Percentiles rank a stretch among this genome's conserved stretches.
These are phyloP conservation scores for Pristionchus entomophagus DNA, from an alignment of 2,888 invertebrate genomes.

Conservation along the genomic window DNA sequence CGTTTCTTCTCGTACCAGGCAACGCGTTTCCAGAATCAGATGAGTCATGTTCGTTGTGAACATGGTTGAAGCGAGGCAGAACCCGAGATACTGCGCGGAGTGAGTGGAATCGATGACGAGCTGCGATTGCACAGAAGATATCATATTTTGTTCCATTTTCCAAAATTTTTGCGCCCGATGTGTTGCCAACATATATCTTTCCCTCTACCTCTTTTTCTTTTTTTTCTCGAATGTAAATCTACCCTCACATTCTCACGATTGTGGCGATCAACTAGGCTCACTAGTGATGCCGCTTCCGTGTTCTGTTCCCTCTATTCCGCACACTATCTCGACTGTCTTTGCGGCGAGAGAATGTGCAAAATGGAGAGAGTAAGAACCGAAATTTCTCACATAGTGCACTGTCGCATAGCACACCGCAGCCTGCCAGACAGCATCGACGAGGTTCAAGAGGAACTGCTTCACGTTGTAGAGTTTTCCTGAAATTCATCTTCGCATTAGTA, in stretches of 20 bases:
- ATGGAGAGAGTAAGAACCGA: background rate
- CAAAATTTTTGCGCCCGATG: too few species aligned
- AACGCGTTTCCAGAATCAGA: slow-evolving; percentile 87
- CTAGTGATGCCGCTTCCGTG: too few species aligned
- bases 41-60: slow-evolving; percentile 90
- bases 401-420: slow-evolving; percentile 89
- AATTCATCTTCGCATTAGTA: background rate
- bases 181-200: too few species aligned
- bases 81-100: slow-evolving; percentile 92
- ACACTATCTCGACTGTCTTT: too few species aligned
- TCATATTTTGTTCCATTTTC: background rate
- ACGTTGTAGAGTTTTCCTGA: slow-evolving; percentile 54
- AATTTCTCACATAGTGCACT: slow-evolving; percentile 79
- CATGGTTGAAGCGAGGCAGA: slow-evolving; percentile 88
- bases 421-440: slow-evolving; percentile 82
- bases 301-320: too few species aligned
- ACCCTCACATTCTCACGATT: too few species aligned
- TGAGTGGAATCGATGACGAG: slow-evolving; percentile 77
- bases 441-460: slow-evolving; percentile 87
- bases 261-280: too few species aligned
- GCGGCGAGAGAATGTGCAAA: too few species aligned
- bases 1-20: too few species aligned
- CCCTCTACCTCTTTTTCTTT: too few species aligned
- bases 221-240: too few species aligned
- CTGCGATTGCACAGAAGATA: slow-evolving; percentile 50